These are phyloP conservation scores for Rhagonycha fulva DNA, from an alignment of 2,888 invertebrate genomes.

Conservation along the genomic window DNA sequence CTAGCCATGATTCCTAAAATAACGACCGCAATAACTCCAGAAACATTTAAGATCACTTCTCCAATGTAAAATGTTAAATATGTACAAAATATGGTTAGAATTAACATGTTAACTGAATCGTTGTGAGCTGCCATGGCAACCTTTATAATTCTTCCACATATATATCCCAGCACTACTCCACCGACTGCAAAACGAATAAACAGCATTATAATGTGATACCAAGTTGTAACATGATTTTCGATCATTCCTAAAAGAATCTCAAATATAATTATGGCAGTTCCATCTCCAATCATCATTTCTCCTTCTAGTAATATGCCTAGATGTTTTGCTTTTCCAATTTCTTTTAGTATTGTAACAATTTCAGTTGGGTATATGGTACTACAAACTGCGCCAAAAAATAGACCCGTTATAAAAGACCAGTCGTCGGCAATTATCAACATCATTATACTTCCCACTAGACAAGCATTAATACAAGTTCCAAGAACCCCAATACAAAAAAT, in stretches of 20 bases:
- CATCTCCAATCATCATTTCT: slow-evolving; percentile 15
- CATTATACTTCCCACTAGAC: slow-evolving; percentile 9
- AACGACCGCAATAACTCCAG: slow-evolving; percentile 10
- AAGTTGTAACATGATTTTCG: not conserved
- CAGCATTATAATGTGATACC: slow-evolving; percentile 5
- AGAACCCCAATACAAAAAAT: slow-evolving; percentile 11
- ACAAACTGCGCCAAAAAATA: slow-evolving; percentile 13
- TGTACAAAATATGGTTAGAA: slow-evolving; percentile 3
- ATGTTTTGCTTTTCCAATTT: slow-evolving; percentile 16
- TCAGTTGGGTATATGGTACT: slow-evolving; percentile 9
- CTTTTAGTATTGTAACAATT: slow-evolving; percentile 8
- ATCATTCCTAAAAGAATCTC: slow-evolving; percentile 4
- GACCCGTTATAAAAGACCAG: not conserved
- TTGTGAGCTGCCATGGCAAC: slow-evolving; percentile 8
- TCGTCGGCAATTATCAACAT: not conserved
- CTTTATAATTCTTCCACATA: not conserved
- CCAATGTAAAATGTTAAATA: slow-evolving; percentile 10
- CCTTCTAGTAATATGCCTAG: slow-evolving; percentile 17
- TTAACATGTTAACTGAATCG: slow-evolving; percentile 11
- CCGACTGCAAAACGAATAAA: slow-evolving; percentile 13
- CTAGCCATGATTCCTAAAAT: slow-evolving; percentile 15
- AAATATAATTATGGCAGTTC: slow-evolving; percentile 11
- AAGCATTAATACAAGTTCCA: slow-evolving; percentile 5
- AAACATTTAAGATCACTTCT: slow-evolving; percentile 1
- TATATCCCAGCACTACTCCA: slow-evolving; percentile 2